These are phyloP conservation scores for Heterotilapia buettikoferi DNA, from an alignment of 2,113 vertebrate genomes.

Conservation along the genomic window DNA sequence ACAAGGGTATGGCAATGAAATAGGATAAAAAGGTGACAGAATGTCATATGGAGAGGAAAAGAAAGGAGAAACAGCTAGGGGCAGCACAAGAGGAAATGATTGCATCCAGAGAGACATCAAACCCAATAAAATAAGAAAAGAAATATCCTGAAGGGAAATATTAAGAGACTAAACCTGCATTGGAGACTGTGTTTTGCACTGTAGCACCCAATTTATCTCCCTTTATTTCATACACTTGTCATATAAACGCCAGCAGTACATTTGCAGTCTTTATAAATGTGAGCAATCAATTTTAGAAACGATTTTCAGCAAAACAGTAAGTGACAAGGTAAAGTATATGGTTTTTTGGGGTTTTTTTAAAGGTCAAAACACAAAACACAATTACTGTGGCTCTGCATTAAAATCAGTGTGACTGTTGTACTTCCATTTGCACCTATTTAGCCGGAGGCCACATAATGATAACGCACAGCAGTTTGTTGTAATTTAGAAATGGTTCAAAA, in stretches of 20 bases:
- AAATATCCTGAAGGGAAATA: not conserved
- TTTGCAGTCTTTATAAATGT: not conserved
- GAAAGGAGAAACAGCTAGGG: not conserved
- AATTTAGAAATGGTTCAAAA: not conserved
- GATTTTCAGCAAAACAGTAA: not conserved
- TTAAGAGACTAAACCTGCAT: not conserved
- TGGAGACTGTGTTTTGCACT: not conserved
- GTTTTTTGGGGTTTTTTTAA: not conserved
- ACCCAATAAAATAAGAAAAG: not conserved
- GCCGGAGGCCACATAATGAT: not conserved
- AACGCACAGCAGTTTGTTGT: not conserved
- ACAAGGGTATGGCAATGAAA: not conserved
- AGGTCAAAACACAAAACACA: not conserved
- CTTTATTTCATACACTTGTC: not conserved
- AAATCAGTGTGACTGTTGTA: not conserved
- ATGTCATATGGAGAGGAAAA: not conserved
- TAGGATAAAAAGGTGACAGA: not conserved
- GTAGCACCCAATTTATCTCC: not conserved
- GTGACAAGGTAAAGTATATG: not conserved
- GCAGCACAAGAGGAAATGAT: not conserved
- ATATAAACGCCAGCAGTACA: not conserved
- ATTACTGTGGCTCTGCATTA: not conserved
- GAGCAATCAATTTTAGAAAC: not conserved
- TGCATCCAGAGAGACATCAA: not conserved
- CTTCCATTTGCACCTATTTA: not conserved